Percentiles rank a stretch among this genome's conserved stretches.
These are phyloP conservation scores for Lontra canadensis DNA, from an alignment of 2,113 vertebrate species.

Conservation along the genomic window DNA sequence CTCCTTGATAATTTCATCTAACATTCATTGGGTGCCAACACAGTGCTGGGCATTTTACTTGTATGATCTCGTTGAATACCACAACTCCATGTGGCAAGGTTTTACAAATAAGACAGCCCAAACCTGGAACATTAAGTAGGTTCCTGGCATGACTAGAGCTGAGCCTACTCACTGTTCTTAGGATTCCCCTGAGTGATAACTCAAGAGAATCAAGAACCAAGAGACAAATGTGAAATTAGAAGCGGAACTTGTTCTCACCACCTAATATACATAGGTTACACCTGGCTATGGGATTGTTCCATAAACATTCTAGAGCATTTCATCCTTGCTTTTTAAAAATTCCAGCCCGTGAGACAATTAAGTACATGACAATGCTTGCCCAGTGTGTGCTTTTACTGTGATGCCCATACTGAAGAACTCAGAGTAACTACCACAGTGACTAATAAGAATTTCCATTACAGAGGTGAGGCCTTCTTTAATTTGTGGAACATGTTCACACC, in stretches of 20 bases:
- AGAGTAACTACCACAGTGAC: background rate
- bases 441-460: background rate
- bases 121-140: background rate
- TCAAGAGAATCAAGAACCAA: background rate
- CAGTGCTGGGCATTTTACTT: background rate
- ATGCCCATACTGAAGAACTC: background rate
- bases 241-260: background rate
- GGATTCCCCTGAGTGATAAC: background rate
- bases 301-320: background rate
- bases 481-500: background rate
- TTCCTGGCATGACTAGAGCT: background rate
- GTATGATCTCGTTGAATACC: background rate
- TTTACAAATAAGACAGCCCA: background rate
- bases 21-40: background rate
- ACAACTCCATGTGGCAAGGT: background rate
- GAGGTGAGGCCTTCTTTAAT: background rate
- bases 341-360: background rate
- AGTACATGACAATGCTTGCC: background rate
- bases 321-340: background rate
- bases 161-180: background rate
- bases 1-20: background rate
- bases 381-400: background rate
- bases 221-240: background rate
- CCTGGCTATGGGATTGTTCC: background rate
- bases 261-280: background rate